Percentiles rank a stretch among this genome's conserved stretches.
Conservation (phyloP, 2,797 vertebrate genomes). For the Crax fasciolata region DNA sequence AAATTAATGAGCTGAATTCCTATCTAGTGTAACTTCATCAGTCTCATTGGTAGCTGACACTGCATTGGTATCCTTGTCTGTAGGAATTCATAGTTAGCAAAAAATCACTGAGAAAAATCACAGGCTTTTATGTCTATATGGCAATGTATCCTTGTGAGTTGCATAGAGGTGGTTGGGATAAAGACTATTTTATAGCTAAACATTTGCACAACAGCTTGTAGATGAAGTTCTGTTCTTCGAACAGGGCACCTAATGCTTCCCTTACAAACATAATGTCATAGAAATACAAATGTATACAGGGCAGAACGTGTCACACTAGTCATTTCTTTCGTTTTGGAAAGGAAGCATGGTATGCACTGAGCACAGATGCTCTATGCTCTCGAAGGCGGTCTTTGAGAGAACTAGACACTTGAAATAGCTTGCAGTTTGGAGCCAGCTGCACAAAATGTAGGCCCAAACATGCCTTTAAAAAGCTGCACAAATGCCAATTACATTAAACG, state of each 20-base stretch:
- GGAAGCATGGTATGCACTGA: not conserved
- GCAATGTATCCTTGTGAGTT: not conserved
- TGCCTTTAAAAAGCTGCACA: constrained; percentile 45
- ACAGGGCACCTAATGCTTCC: fast-evolving
- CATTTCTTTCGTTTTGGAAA: not conserved
- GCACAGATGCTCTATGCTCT: fast-evolving
- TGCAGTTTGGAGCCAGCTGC: constrained; percentile 47
- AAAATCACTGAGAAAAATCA: not conserved
- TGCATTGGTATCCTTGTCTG: not conserved
- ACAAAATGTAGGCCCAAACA: constrained; percentile 38
- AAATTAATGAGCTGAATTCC: not conserved
- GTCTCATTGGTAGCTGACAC: not conserved
- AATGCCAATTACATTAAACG: constrained; percentile 35
- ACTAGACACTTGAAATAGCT: not conserved
- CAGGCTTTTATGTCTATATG: not conserved
- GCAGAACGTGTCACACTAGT: not conserved
- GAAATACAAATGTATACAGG: not conserved
- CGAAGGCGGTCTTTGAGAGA: not conserved
- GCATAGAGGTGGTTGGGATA: not conserved
- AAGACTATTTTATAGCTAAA: not conserved
- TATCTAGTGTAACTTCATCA: not conserved
- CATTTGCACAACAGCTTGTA: not conserved
- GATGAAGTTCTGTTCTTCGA: not conserved
- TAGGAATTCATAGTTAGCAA: not conserved
- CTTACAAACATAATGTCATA: not conserved